A percentile compares a stretch with the other conserved stretches of the same genome.
Conservation (phyloP, 2,797 vertebrate species). For the Austrolebias charrua region DNA sequence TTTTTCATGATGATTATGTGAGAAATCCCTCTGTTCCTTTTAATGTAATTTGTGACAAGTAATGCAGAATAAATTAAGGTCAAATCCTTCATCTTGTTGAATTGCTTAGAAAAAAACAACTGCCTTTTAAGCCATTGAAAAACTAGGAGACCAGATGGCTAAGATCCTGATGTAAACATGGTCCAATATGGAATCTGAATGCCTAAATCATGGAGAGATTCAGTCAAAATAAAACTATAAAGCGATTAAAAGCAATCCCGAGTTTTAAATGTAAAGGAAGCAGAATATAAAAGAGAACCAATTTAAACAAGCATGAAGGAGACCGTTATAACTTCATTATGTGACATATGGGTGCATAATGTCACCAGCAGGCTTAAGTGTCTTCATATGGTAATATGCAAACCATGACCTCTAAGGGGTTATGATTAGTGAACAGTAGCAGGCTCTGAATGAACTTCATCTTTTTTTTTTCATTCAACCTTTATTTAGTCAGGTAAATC, state of each 20-base stretch:
- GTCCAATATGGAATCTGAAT: constrained; percentile 25
- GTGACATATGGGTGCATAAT: constrained; percentile 20
- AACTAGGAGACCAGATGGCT: constrained; percentile 59
- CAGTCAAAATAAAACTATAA: too few relatives aligned
- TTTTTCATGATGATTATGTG: constrained; percentile 10
- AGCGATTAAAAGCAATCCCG: neutral
- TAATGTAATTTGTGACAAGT: constrained; percentile 14
- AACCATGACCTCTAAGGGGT: constrained; percentile 8
- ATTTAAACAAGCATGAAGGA: constrained; percentile 2
- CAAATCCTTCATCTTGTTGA: constrained; percentile 47
- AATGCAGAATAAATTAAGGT: constrained; percentile 17
- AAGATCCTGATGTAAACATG: constrained; percentile 32
- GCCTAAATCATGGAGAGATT: too few relatives aligned
- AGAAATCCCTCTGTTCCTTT: constrained; percentile 48
- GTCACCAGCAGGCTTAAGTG: constrained; percentile 21
- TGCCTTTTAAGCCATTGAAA: constrained; percentile 26
- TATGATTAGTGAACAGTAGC: constrained; percentile 8
- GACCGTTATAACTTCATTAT: constrained; percentile 5
- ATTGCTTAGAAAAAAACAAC: constrained; percentile 28
- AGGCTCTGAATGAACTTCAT: constrained; percentile 23
- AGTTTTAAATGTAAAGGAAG: neutral
- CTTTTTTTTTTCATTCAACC: constrained; percentile 8
- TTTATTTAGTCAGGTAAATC: too few relatives aligned
- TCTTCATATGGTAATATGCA: constrained; percentile 31
- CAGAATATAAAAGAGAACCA: neutral